Conservation (phyloP, 2,797 vertebrate species). For the Falco peregrinus region DNA sequence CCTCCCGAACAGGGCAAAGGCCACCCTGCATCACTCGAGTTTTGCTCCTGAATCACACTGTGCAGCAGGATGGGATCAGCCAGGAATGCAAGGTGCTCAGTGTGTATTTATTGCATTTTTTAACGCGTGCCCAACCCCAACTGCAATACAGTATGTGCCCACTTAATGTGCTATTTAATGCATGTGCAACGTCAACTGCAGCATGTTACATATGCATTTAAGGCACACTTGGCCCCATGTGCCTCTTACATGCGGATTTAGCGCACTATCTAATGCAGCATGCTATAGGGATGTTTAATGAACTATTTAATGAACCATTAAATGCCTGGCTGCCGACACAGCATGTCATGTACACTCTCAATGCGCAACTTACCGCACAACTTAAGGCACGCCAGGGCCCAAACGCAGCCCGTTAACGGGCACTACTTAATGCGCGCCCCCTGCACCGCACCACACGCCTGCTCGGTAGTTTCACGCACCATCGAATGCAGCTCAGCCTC, state of each 20-base stretch:
- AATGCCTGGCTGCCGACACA: background rate
- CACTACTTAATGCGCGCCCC: accelerated
- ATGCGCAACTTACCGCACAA: accelerated
- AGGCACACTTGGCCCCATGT: background rate
- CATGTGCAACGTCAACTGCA: accelerated
- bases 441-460: background rate
- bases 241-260: accelerated
- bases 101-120: background rate
- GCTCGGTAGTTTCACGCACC: background rate
- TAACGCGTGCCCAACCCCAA: background rate
- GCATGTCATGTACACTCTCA: accelerated
- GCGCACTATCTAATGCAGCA: accelerated
- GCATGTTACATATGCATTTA: accelerated
- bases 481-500: background rate
- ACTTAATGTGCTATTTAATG: accelerated
- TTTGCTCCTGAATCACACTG: background rate
- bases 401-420: no score
- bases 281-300: accelerated
- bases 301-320: background rate
- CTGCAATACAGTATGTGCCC: accelerated
- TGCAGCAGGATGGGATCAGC: background rate
- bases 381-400: accelerated
- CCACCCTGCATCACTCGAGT: accelerated
- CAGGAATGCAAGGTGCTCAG: background rate
- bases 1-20: background rate